These are phyloP conservation scores for Drosophila borborema DNA, from an alignment of 2,888 invertebrate species.

Conservation along the genomic window DNA sequence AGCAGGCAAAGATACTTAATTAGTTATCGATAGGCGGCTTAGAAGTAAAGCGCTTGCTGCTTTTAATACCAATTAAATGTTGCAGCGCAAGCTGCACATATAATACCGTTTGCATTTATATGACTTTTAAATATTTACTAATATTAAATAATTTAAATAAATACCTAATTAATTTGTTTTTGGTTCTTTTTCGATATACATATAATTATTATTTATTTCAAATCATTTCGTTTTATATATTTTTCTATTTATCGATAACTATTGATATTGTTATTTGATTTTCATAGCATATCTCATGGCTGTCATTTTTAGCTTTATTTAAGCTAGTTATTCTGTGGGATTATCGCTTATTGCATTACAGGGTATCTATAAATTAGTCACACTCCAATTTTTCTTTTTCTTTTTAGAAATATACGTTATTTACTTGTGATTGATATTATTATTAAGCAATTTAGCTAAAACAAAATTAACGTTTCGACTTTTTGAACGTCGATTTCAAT, in stretches of 20 bases:
- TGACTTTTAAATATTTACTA: background rate
- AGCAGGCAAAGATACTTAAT: constrained; percentile 32
- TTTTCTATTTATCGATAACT: background rate
- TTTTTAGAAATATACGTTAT: background rate
- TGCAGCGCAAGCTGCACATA: background rate
- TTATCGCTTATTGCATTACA: background rate
- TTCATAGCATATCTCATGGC: background rate
- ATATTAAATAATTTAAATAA: too few species aligned
- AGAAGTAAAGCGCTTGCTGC: constrained; percentile 2
- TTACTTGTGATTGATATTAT: constrained; percentile 40
- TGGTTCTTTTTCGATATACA: background rate
- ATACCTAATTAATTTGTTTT: background rate
- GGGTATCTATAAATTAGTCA: background rate
- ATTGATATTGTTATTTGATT: background rate
- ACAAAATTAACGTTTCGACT: constrained; percentile 26
- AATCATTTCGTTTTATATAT: background rate
- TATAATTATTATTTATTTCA: too few species aligned
- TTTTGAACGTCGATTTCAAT: constrained; percentile 59
- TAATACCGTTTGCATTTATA: background rate
- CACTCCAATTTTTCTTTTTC: background rate
- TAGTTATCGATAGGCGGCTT: constrained; percentile 49
- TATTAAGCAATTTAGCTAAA: constrained; percentile 67
- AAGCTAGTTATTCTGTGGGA: background rate
- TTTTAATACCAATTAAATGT: background rate
- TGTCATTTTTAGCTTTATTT: background rate